These are phyloP conservation scores for Sitobion miscanthi DNA, from an alignment of 1,140 invertebrate species.

Conservation along the genomic window DNA sequence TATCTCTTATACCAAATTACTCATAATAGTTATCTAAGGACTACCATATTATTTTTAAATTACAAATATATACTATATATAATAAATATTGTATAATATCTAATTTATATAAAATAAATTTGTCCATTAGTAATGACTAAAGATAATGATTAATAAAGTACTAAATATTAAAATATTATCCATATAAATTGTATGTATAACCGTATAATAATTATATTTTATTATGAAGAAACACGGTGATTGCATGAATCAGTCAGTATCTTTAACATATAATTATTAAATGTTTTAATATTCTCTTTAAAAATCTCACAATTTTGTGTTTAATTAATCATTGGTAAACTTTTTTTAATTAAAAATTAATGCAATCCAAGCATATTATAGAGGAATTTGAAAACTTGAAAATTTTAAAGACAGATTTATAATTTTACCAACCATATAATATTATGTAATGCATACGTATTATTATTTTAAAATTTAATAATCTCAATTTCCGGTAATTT, in stretches of 20 bases:
- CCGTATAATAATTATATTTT: not conserved
- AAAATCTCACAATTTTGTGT: not conserved
- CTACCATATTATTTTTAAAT: not conserved
- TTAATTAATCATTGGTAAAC: not conserved
- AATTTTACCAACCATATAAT: not conserved
- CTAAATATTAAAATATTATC: not conserved
- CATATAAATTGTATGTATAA: constrained; percentile 14
- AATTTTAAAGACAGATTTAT: not conserved
- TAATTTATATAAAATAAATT: not conserved
- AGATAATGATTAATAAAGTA: not conserved
- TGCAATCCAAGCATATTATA: not conserved
- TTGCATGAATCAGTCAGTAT: not conserved
- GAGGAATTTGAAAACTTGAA: too few relatives aligned
- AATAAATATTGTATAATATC: not conserved
- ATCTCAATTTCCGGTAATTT: not conserved
- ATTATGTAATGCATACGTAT: not conserved
- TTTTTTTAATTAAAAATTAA: not conserved
- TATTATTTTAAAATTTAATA: not conserved
- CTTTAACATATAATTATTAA: not conserved
- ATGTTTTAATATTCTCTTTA: too few relatives aligned
- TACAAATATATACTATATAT: not conserved
- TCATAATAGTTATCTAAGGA: constrained; percentile 16
- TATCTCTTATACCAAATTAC: not conserved
- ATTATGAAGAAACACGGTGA: not conserved
- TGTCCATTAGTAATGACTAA: not conserved